Conservation (phyloP, 2,888 invertebrate species). For the Hipparchia semele region DNA sequence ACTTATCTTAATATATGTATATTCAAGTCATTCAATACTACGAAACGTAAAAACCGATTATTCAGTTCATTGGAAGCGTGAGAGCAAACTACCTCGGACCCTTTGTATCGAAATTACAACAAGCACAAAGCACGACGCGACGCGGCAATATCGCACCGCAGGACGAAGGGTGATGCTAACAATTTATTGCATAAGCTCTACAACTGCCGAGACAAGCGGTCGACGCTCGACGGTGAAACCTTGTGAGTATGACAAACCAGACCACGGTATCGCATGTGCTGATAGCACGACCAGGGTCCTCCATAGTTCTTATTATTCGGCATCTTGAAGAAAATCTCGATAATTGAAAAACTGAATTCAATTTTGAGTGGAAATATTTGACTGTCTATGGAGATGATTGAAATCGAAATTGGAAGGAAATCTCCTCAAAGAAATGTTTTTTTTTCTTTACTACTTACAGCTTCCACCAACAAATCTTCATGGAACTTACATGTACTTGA, state of each 20-base stretch:
- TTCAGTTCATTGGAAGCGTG: conserved; percentile 56
- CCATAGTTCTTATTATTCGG: neutral
- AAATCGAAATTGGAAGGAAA: too few relatives aligned
- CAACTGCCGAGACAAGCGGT: conserved; percentile 36
- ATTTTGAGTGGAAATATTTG: too few relatives aligned
- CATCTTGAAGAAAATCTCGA: neutral
- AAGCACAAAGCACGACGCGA: conserved; percentile 74
- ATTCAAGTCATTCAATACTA: conserved; percentile 8
- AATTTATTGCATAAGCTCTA: conserved; percentile 59
- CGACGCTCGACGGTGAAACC: conserved; percentile 19
- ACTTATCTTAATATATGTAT: neutral
- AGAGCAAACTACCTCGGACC: conserved; percentile 70
- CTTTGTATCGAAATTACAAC: conserved; percentile 71
- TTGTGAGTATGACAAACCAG: neutral
- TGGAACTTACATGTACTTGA: too few relatives aligned
- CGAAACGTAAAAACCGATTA: conserved; percentile 22
- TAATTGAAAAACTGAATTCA: too few relatives aligned
- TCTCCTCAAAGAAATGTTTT: too few relatives aligned
- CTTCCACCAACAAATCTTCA: too few relatives aligned
- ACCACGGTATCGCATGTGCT: neutral
- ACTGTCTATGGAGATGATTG: too few relatives aligned
- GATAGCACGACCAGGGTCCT: neutral
- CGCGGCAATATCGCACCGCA: conserved; percentile 60
- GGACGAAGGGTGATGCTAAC: conserved; percentile 49
- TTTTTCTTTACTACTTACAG: too few relatives aligned